A percentile compares a stretch with the other conserved stretches of the same genome.
These are phyloP conservation scores for Drosophila fungiperda DNA, from an alignment of 2,888 invertebrate species.

Conservation along the genomic window DNA sequence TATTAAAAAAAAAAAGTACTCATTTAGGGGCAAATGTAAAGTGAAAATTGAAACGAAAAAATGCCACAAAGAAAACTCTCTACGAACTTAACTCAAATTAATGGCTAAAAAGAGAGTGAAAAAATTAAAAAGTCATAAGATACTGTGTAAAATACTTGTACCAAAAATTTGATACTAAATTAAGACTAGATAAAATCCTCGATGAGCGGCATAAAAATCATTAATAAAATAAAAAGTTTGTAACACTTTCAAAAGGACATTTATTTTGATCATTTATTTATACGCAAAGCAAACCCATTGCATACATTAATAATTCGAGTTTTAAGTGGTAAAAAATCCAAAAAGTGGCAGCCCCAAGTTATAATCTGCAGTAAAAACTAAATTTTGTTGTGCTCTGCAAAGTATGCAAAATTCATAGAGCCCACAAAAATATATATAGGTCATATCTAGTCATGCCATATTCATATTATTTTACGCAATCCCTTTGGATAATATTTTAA, in stretches of 20 bases:
- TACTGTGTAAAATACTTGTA: background rate
- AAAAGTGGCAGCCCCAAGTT: background rate
- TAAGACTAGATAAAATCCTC: background rate
- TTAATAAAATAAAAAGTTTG: background rate
- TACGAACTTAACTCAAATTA: constrained; percentile 12
- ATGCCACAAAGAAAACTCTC: constrained; percentile 12
- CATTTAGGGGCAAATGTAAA: constrained; percentile 13
- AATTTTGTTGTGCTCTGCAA: background rate
- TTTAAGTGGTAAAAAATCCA: background rate
- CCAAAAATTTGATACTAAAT: background rate
- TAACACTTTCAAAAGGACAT: background rate
- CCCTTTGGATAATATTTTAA: background rate
- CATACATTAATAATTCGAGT: background rate
- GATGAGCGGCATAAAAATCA: background rate
- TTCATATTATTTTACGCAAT: background rate
- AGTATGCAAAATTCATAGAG: background rate
- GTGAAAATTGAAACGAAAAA: constrained; percentile 27
- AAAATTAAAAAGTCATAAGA: background rate
- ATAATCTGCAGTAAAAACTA: background rate
- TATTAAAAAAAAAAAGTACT: background rate
- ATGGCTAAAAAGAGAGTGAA: background rate
- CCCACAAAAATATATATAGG: background rate
- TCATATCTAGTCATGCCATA: background rate
- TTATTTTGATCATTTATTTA: background rate
- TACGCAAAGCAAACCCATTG: background rate